Percentiles rank a stretch among this genome's conserved stretches.
phyloP scores from a whole-genome alignment of 2,797 vertebrate species.

The Borostomias antarcticus region DNA sequence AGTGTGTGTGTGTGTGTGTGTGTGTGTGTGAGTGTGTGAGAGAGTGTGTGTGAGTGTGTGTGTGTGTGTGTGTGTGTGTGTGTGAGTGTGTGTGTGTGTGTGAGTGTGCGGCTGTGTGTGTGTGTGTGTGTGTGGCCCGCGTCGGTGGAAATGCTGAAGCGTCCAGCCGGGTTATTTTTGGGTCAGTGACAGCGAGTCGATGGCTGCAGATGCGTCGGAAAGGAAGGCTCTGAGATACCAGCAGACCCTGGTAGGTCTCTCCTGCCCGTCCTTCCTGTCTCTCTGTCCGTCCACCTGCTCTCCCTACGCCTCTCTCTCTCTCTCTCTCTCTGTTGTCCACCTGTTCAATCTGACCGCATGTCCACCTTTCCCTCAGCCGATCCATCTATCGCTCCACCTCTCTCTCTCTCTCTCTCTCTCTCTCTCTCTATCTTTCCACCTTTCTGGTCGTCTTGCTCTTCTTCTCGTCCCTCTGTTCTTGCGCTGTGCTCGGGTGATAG shows the following conservation, averaged over 20 bases:
- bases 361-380: slow-evolving; percentile 9
- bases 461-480: not conserved
- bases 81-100: slow-evolving; percentile 36
- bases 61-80: slow-evolving; percentile 52
- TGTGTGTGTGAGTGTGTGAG: too few relatives aligned
- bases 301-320: not conserved
- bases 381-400: slow-evolving; percentile 29
- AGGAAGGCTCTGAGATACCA: slow-evolving; percentile 88
- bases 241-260: slow-evolving; percentile 85
- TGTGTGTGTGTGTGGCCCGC: slow-evolving; percentile 60
- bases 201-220: slow-evolving; percentile 88
- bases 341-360: slow-evolving; percentile 7
- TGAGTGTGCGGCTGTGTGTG: slow-evolving; percentile 43
- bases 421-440: too few relatives aligned
- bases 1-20: slow-evolving; percentile 36
- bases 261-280: slow-evolving; percentile 18
- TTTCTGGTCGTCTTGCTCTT: not conserved
- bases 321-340: slow-evolving; percentile 13
- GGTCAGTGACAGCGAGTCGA: slow-evolving; percentile 83
- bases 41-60: slow-evolving; percentile 38
- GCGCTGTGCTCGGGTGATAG: too few relatives aligned
- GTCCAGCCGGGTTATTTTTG: slow-evolving; percentile 79
- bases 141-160: slow-evolving; percentile 77
- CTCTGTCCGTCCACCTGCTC: not conserved
- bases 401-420: not conserved